Base-by-base conservation (phyloP, 1,140 invertebrate species). In the Drosophila ironensis region DNA sequence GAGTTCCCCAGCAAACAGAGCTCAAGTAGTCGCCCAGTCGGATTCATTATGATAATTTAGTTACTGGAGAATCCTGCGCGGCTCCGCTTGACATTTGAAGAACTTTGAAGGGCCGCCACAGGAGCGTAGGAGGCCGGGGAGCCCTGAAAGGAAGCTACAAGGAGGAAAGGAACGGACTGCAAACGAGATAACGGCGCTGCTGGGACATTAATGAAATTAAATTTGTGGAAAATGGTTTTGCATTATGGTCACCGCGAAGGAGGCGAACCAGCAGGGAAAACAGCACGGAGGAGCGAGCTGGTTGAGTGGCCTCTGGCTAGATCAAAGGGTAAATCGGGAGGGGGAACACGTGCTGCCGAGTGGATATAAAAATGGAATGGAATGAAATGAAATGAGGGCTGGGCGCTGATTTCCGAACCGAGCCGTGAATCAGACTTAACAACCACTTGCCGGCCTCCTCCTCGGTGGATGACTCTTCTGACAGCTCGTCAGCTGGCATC, bases 31-130 rank as follows among this genome's bases (percentile, higher is more conserved):
- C 63, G 68, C 72, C 78, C 75, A 80, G 52, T 45, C 38, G 69
- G 78, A 78, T 84, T 84, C 78, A 84, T 84, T 84, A 84, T 84
- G 80, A 84, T 84, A 84, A 84, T 84, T 84, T 86, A 84, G 78
- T 77, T 81, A 72, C 51, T 33, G 33, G 61, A 45, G 67, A 75
- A 52, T 66, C 37, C 51, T 54, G 72, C 25, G 47, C 41, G 46
- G 68, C 35, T 61, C 46, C 59, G 72, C 76, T 61, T 82, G 78
- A 82, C 78, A 84, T 86, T 86, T 84, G 33, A 86, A 84, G 80
- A 86, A 84, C 80, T 64, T 35, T 82, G 38, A 70, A 82, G 70
- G 33, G 69, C 7, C 51, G 12, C 22, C 28, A 42, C 25, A 53
- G 40, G 25, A 38, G 73, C 54, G 72, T 28, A 37, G 50, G 17